Conservation (phyloP, 2,888 invertebrate genomes). For the Dynastes maya region DNA sequence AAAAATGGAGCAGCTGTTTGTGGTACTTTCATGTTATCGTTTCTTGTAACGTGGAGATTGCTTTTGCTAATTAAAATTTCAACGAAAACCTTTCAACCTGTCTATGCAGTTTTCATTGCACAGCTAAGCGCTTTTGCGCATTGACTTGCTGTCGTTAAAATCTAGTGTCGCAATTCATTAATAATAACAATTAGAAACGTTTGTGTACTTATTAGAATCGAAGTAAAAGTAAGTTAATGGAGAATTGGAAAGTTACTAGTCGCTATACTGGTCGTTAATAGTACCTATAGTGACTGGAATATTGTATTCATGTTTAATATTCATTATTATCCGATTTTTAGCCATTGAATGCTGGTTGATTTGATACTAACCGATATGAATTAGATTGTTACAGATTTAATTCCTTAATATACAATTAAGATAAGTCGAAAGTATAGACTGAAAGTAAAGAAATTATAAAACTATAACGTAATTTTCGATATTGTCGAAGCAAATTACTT, state of each 20-base stretch:
- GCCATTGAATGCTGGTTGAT: not conserved
- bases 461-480: no score
- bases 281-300: not conserved
- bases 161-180: no score
- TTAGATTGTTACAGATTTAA: not conserved
- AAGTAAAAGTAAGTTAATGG: constrained; percentile 25
- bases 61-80: constrained; percentile 10
- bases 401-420: no score
- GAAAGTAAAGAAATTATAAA: no score
- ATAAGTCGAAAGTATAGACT: no score
- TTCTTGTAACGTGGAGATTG: not conserved
- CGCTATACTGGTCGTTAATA: not conserved
- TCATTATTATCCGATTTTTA: not conserved
- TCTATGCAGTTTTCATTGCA: no score
- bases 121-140: not conserved
- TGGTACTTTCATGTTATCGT: constrained; percentile 9
- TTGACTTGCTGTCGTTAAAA: not conserved
- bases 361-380: not conserved
- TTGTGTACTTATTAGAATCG: not conserved
- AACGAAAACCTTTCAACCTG: not conserved
- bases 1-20: not conserved
- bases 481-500: no score
- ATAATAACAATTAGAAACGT: not conserved
- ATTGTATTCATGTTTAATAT: constrained; percentile 1
- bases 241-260: constrained; percentile 2